A percentile compares a stretch with the other conserved stretches of the same genome.
These are phyloP conservation scores for Phragmatobia fuliginosa DNA, from an alignment of 2,888 invertebrate genomes.

Conservation along the genomic window DNA sequence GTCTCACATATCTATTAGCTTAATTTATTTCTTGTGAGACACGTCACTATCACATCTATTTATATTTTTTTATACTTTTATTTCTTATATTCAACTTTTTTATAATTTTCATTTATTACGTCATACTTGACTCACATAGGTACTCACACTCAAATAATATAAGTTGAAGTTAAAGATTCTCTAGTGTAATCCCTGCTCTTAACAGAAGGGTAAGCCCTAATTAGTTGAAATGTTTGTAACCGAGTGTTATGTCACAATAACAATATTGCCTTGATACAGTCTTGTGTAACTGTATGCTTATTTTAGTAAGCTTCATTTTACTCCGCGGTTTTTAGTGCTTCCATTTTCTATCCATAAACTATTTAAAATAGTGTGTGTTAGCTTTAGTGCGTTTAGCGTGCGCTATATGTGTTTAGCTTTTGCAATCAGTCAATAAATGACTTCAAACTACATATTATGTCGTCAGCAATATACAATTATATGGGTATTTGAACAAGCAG, in stretches of 20 bases:
- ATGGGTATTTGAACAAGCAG: not conserved
- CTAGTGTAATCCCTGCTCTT: not conserved
- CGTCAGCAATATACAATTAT: not conserved
- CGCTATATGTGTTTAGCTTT: not conserved
- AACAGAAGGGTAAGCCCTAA: not conserved
- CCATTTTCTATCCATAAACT: not conserved
- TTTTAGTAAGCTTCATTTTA: not conserved
- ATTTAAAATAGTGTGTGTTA: not conserved
- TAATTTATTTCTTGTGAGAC: not conserved
- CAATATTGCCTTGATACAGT: not conserved
- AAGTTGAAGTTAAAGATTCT: not conserved
- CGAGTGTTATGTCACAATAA: not conserved
- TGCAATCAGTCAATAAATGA: not conserved
- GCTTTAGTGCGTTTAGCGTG: not conserved
- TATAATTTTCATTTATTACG: no score
- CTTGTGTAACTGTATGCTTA: no score
- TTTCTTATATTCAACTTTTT: no score
- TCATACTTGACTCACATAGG: no score
- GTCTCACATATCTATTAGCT: not conserved
- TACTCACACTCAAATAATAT: no score
- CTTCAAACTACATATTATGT: not conserved
- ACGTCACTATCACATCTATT: not conserved
- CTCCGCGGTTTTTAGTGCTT: not conserved
- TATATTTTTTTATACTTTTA: no score
- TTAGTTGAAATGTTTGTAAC: not conserved